Percentiles rank a stretch among this genome's conserved stretches.
These are phyloP conservation scores for Mechanitis mazaeus DNA, from an alignment of 2,888 invertebrate genomes.

Conservation along the genomic window DNA sequence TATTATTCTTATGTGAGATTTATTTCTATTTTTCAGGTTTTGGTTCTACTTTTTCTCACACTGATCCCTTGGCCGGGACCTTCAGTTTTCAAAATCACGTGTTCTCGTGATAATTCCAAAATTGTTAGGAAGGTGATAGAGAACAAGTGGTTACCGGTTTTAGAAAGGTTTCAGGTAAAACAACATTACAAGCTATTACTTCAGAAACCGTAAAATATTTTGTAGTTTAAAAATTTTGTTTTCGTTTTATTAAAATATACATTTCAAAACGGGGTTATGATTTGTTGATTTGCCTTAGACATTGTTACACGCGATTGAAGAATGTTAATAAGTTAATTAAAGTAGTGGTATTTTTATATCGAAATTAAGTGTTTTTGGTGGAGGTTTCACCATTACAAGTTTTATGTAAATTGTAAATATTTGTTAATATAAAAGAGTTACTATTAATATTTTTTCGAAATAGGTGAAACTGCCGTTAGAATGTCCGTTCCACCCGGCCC, in stretches of 20 bases:
- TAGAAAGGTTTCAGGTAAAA: slow-evolving; percentile 86
- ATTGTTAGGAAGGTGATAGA: slow-evolving; percentile 91
- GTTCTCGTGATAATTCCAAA: slow-evolving; percentile 91
- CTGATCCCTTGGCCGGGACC: slow-evolving; percentile 93
- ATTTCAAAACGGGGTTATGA: neutral
- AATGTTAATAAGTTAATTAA: slow-evolving; percentile 12
- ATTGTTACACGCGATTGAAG: slow-evolving; percentile 17
- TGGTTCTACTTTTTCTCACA: slow-evolving; percentile 87
- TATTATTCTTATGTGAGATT: too few species aligned
- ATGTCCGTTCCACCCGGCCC: slow-evolving; percentile 91
- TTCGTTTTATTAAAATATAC: neutral
- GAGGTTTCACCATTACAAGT: too few species aligned
- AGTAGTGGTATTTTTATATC: neutral
- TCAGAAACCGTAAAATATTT: too few species aligned
- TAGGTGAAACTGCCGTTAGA: slow-evolving; percentile 88
- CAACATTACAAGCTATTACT: too few species aligned
- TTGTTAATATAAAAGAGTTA: too few species aligned
- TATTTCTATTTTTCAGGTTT: slow-evolving; percentile 76
- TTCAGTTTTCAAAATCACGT: slow-evolving; percentile 89
- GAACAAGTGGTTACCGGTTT: slow-evolving; percentile 93
- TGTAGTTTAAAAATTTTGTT: too few species aligned
- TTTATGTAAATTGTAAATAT: too few species aligned
- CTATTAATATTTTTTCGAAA: too few species aligned
- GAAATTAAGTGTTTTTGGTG: neutral
- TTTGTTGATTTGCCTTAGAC: neutral